These are phyloP conservation scores for Chorisops tibialis DNA, from an alignment of 2,888 invertebrate species.

Conservation along the genomic window DNA sequence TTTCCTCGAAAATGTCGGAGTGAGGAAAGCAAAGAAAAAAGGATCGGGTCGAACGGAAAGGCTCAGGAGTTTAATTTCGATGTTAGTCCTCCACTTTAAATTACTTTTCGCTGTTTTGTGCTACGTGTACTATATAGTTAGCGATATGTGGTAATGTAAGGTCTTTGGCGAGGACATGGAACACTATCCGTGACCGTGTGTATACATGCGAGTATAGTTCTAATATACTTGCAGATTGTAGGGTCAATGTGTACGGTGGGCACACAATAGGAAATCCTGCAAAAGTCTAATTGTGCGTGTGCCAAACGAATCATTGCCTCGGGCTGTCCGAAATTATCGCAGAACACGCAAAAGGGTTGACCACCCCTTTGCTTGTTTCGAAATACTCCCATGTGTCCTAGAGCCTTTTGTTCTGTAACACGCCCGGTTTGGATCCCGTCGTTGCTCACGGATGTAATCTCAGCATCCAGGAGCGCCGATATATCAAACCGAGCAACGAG, in stretches of 20 bases:
- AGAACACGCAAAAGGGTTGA: slow-evolving; percentile 36
- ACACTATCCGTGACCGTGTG: too few species aligned
- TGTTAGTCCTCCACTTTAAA: not conserved
- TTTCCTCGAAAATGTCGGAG: not conserved
- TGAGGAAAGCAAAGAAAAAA: too few species aligned
- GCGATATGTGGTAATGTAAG: too few species aligned
- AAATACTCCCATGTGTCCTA: not conserved
- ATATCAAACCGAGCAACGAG: slow-evolving; percentile 9
- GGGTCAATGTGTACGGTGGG: too few species aligned
- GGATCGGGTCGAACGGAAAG: not conserved
- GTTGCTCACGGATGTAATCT: slow-evolving; percentile 21
- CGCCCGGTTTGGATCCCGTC: not conserved
- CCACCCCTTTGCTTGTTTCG: slow-evolving; percentile 9
- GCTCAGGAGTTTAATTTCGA: not conserved
- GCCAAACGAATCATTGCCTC: slow-evolving; percentile 35
- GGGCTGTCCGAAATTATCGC: slow-evolving; percentile 34
- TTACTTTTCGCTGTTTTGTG: not conserved
- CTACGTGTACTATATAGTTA: too few species aligned
- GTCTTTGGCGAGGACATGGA: too few species aligned
- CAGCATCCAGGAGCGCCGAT: slow-evolving; percentile 18
- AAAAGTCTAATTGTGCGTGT: slow-evolving; percentile 35
- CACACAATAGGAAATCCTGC: not conserved
- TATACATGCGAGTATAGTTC: too few species aligned
- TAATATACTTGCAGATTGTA: too few species aligned
- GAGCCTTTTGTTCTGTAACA: slow-evolving; percentile 3